These are phyloP conservation scores for Scatophagus argus DNA, from an alignment of 2,113 vertebrate genomes.

Conservation along the genomic window DNA sequence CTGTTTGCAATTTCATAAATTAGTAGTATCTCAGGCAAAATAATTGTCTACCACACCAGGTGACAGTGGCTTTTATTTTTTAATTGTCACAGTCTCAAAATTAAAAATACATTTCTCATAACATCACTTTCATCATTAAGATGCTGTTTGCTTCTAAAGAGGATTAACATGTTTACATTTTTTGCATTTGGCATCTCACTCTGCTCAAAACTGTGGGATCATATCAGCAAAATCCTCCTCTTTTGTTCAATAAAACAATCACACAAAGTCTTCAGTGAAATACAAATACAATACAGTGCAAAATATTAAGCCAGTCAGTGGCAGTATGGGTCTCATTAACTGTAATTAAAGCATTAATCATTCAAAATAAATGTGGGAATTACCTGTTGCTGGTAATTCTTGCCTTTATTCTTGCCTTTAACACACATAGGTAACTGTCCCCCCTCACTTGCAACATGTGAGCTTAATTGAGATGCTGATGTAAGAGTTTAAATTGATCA, in stretches of 20 bases:
- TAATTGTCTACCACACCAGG: background rate
- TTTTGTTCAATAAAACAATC: background rate
- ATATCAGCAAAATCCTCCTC: background rate
- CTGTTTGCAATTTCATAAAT: background rate
- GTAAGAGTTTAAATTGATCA: constrained; percentile 1
- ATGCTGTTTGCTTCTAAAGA: background rate
- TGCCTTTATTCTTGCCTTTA: background rate
- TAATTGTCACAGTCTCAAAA: constrained; percentile 6
- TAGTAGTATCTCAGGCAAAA: background rate
- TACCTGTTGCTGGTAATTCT: background rate
- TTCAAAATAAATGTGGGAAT: constrained; percentile 10
- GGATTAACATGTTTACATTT: background rate
- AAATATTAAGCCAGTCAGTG: background rate
- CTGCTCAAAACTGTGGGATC: background rate
- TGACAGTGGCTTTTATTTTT: constrained; percentile 1
- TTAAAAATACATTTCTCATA: constrained; percentile 12
- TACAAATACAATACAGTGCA: background rate
- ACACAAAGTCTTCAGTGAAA: background rate
- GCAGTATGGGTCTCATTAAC: background rate
- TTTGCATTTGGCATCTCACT: background rate
- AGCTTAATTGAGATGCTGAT: background rate
- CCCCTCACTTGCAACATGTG: background rate
- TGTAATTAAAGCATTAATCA: background rate
- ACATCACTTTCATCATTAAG: constrained; percentile 13
- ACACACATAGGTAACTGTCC: background rate